phyloP scores from a whole-genome alignment of 1,140 invertebrate genomes.

The Charaxes varanes region DNA sequence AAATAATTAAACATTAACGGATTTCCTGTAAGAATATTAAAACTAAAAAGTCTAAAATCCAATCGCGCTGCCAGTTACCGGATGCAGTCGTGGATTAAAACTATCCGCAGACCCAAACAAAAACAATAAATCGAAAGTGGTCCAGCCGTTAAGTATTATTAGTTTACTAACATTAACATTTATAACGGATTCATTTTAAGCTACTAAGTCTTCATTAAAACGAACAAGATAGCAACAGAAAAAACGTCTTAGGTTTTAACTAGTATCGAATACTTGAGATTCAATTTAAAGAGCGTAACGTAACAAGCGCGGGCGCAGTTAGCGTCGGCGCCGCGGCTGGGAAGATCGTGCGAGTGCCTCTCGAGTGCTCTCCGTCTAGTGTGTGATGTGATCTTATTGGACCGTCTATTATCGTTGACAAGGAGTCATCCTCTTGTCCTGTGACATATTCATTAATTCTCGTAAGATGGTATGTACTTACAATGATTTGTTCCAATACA shows the following conservation, averaged over 20 bases:
- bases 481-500: too few species aligned
- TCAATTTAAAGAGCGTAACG: slow-evolving; percentile 6
- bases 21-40: too few species aligned
- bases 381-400: slow-evolving; percentile 52
- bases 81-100: too few species aligned
- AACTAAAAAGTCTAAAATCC: too few species aligned
- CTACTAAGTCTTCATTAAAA: too few species aligned
- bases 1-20: too few species aligned
- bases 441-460: slow-evolving; percentile 26
- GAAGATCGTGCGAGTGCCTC: slow-evolving; percentile 22
- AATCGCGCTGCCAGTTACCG: too few species aligned
- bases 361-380: slow-evolving; percentile 14
- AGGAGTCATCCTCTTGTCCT: slow-evolving; percentile 34
- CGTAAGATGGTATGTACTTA: slow-evolving; percentile 37
- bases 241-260: not conserved
- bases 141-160: too few species aligned
- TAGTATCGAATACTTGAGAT: not conserved
- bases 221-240: not conserved
- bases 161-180: too few species aligned
- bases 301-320: slow-evolving; percentile 24
- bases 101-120: too few species aligned
- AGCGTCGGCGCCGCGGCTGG: slow-evolving; percentile 20
- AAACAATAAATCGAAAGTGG: too few species aligned
- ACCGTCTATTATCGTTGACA: slow-evolving; percentile 53
- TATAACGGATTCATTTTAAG: too few species aligned